Percentiles rank a stretch among this genome's conserved stretches.
These are phyloP conservation scores for Fragum whitleyi DNA, from an alignment of 2,888 invertebrate genomes.

Conservation along the genomic window DNA sequence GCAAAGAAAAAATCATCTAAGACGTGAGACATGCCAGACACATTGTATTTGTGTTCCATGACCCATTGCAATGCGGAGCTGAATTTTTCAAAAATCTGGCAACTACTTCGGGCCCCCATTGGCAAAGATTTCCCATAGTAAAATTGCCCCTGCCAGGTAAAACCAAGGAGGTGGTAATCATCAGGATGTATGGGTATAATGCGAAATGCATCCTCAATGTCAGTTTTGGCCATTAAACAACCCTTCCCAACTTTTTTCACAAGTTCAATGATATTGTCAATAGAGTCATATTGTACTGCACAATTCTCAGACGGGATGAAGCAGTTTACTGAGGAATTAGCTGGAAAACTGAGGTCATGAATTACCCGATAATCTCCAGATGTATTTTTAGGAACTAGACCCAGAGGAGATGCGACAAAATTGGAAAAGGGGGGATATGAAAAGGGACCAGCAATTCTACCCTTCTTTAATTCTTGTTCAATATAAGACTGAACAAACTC, in stretches of 20 bases:
- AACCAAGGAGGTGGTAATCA: constrained; percentile 56
- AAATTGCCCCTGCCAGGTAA: constrained; percentile 39
- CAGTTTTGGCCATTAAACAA: constrained; percentile 51
- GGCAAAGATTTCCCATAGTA: constrained; percentile 52
- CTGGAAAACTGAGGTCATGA: constrained; percentile 51
- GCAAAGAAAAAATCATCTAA: constrained; percentile 44
- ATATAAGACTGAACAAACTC: constrained; percentile 36
- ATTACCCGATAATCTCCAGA: constrained; percentile 39
- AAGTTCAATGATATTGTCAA: constrained; percentile 43
- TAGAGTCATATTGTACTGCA: constrained; percentile 36
- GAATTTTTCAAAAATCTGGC: constrained; percentile 51
- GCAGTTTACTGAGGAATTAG: constrained; percentile 39
- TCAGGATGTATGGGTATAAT: constrained; percentile 51
- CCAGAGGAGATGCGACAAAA: constrained; percentile 46
- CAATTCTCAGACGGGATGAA: constrained; percentile 41
- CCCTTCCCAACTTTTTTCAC: constrained; percentile 32
- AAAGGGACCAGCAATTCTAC: constrained; percentile 39
- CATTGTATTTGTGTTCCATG: constrained; percentile 24
- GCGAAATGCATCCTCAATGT: constrained; percentile 58
- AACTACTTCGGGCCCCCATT: constrained; percentile 55
- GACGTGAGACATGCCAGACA: constrained; percentile 14
- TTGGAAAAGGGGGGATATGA: constrained; percentile 27
- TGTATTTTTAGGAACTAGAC: constrained; percentile 46
- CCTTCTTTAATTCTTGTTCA: constrained; percentile 9
- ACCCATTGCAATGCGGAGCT: constrained; percentile 50